Base-by-base conservation (phyloP, 1,140 invertebrate species). In the Plutomurus gul region DNA sequence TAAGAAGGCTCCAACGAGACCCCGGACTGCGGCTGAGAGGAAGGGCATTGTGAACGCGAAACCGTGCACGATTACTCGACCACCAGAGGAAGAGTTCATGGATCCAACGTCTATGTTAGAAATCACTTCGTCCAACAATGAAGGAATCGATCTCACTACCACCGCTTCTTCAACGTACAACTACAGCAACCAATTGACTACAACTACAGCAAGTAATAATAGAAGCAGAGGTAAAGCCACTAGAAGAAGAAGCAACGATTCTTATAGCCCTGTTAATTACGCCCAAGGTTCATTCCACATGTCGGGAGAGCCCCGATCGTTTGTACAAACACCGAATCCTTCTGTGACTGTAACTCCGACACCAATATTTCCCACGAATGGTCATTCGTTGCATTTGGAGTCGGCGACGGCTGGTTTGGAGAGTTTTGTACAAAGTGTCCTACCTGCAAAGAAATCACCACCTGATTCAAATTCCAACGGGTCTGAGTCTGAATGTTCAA, bases 101-200 rank as follows among this genome's bases (percentile, higher is more conserved):
- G 82, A 83, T 49, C 82, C 82, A 10, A 77, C 80, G 5, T 80
- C 82, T 0, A 78, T 83, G 76, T 51, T 83, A 16, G 80, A 83
- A 56, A 37, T 81, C 30, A 77, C 74, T n/a, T 65, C 56, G 0
- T 40, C 27, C 20, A 33, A 18, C 27, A 37, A 36, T 22, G 71
- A 30, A 25, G 80, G 76, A 10, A 71, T 75, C 10, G 80, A 78
- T 74, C 39, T 75, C 56, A 49, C 49, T 10, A 78, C 77, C 4
- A 49, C 65, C 16, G 47, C 36, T 46, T 40, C 75, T 39, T 56
- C 47, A 25, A 76, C 33, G 5, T 39, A 76, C 18, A 25, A 51
- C 25, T 47, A 46, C 43, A 75, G 49, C 49, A 47, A 75, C 25
- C 47, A 18, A 5, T 18, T 27, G 16, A 72, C 70, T 11, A 72